A percentile compares a stretch with the other conserved stretches of the same genome.
Evolutionary conservation across 2,888 invertebrate genomes (phyloP).

Genomic region (Drosophila sordidapex): DNA sequence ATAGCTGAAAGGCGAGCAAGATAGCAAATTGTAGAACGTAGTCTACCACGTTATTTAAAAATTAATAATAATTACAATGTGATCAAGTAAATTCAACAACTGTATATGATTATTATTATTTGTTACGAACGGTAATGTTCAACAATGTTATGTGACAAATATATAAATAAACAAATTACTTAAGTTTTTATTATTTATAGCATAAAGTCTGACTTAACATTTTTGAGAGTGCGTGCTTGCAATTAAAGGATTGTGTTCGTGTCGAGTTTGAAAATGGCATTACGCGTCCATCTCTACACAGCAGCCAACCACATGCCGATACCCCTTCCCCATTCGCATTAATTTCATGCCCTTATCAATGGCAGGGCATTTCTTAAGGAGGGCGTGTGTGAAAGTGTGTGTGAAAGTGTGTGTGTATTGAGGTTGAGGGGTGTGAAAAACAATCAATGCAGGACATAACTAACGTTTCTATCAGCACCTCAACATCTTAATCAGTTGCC

Average conservation of each 20-base stretch:
- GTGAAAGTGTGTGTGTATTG: neutral
- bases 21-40: neutral
- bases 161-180: neutral
- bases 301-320: neutral
- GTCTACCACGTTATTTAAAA: neutral
- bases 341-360: slow-evolving; percentile 40
- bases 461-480: slow-evolving; percentile 62
- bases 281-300: neutral
- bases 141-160: neutral
- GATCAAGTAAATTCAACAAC: neutral
- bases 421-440: slow-evolving; percentile 39
- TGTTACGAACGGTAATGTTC: neutral
- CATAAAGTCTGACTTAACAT: neutral
- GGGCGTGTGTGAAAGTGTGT: neutral
- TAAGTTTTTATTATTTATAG: neutral
- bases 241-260: neutral
- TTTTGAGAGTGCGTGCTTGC: neutral
- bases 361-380: slow-evolving; percentile 17
- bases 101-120: neutral
- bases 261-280: neutral
- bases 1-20: neutral
- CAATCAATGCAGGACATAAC: slow-evolving; percentile 76
- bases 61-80: neutral
- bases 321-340: slow-evolving; percentile 27
- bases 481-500: slow-evolving; percentile 77